phyloP scores from a whole-genome alignment of 1,140 invertebrate species.

The Hypsibius dujardini region DNA sequence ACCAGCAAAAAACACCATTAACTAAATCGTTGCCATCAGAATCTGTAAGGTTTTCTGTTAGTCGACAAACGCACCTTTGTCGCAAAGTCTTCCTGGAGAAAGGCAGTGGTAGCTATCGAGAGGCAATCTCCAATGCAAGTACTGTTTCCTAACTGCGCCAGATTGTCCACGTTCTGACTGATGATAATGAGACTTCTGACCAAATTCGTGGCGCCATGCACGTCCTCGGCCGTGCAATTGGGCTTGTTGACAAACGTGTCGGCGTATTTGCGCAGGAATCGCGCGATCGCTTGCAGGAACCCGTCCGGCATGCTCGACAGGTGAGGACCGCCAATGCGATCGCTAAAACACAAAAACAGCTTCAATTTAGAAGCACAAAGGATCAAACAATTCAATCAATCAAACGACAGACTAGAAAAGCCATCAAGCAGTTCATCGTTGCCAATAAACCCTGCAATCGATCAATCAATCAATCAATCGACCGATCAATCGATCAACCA shows the following conservation, averaged over 20 bases:
- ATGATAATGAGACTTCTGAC: neutral
- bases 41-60: too few relatives aligned
- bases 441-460: neutral
- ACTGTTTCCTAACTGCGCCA: neutral
- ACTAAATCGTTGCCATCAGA: too few relatives aligned
- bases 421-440: neutral
- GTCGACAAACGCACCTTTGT: neutral
- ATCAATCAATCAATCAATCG: neutral
- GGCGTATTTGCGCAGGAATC: neutral
- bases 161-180: conserved; percentile 8
- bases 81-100: neutral
- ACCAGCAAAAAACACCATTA: too few relatives aligned
- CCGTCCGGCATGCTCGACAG: conserved; percentile 13
- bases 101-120: neutral
- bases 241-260: neutral
- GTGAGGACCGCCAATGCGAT: neutral
- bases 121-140: neutral
- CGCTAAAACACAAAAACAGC: neutral
- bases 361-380: too few relatives aligned
- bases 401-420: neutral
- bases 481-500: too few relatives aligned
- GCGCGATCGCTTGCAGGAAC: neutral
- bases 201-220: neutral
- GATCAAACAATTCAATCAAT: neutral
- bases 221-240: neutral